Conservation (phyloP, 1,140 invertebrate species). For the Eurosta solidaginis region DNA sequence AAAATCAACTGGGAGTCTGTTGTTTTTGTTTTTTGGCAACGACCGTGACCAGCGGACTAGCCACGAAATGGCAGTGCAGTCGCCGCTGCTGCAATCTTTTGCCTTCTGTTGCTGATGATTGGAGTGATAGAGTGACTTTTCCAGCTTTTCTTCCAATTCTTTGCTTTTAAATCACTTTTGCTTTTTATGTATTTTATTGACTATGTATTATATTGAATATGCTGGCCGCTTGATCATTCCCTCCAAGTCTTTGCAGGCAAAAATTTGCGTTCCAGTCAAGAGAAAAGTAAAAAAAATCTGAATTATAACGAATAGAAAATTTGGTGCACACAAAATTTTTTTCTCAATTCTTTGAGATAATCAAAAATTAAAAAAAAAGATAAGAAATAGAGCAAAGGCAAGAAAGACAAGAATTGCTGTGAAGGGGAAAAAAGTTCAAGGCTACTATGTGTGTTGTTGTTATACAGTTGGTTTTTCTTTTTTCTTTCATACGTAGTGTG, state of each 20-base stretch:
- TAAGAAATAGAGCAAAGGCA: slow-evolving; percentile 11
- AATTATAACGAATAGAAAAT: slow-evolving; percentile 28
- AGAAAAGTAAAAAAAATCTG: slow-evolving; percentile 10
- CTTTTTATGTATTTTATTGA: not conserved
- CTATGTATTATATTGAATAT: not conserved
- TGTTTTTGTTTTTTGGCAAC: not conserved
- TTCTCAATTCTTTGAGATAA: slow-evolving; percentile 30
- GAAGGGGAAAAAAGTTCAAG: slow-evolving; percentile 29
- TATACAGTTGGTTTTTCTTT: slow-evolving; percentile 6
- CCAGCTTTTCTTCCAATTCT: not conserved
- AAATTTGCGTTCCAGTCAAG: not conserved
- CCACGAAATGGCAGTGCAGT: not conserved
- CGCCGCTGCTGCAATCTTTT: not conserved
- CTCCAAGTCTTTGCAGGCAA: not conserved
- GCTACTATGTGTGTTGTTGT: slow-evolving; percentile 22
- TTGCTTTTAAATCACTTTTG: not conserved
- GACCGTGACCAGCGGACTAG: not conserved
- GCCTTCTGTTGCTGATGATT: not conserved
- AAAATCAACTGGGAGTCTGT: not conserved
- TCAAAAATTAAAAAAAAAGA: slow-evolving; percentile 29
- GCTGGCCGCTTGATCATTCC: not conserved
- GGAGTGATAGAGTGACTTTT: not conserved
- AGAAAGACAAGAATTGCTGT: slow-evolving; percentile 5
- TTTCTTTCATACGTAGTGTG: not conserved
- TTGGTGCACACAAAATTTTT: slow-evolving; percentile 29